These are phyloP conservation scores for Tangara arthus DNA, from an alignment of 2,797 vertebrate species.

Conservation along the genomic window DNA sequence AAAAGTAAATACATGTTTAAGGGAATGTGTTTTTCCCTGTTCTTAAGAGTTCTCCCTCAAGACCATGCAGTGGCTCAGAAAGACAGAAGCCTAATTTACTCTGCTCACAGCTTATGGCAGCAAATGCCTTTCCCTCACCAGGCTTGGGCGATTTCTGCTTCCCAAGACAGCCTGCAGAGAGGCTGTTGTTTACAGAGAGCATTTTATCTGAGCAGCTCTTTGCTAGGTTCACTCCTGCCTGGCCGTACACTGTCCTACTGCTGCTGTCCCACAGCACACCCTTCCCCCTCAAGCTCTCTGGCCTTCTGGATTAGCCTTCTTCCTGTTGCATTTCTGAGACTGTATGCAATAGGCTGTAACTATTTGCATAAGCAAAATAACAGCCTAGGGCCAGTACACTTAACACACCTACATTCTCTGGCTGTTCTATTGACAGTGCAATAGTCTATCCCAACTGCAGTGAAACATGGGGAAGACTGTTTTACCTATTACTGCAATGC, in stretches of 20 bases:
- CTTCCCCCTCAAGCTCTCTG: not conserved
- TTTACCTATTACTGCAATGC: not conserved
- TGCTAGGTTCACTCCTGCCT: not conserved
- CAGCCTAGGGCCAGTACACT: not conserved
- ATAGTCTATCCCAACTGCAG: not conserved
- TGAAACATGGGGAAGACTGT: not conserved
- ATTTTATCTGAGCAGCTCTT: not conserved
- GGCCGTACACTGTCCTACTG: accelerated
- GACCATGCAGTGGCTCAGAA: not conserved
- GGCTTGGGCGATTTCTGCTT: not conserved
- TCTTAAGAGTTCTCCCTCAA: not conserved
- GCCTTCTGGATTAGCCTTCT: not conserved
- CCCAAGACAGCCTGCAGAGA: not conserved
- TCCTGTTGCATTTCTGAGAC: not conserved
- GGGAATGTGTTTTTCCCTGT: accelerated
- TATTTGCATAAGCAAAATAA: not conserved
- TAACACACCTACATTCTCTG: not conserved
- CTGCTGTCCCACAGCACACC: not conserved
- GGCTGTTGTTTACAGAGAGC: not conserved
- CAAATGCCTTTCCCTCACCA: not conserved
- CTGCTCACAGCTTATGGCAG: not conserved
- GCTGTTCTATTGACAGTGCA: not conserved
- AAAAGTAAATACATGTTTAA: not conserved
- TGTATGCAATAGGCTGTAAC: not conserved
- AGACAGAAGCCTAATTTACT: not conserved